Conservation (phyloP, 2,888 invertebrate species). For the Eucera pruinosa region DNA sequence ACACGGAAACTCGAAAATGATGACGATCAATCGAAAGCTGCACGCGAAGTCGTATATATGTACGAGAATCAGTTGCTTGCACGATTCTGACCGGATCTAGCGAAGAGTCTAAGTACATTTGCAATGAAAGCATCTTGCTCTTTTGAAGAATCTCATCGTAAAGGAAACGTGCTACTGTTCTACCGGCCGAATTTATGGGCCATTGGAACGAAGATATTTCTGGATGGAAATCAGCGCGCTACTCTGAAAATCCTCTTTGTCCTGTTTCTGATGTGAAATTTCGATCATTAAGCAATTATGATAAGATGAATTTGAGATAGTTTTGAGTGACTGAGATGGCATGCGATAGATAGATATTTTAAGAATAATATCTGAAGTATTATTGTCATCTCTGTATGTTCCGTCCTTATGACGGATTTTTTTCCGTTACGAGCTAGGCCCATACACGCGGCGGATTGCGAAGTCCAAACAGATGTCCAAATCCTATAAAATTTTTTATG, state of each 20-base stretch:
- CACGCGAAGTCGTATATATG: slow-evolving; percentile 46
- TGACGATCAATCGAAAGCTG: slow-evolving; percentile 41
- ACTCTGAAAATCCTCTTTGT: neutral
- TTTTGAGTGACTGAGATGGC: too few species aligned
- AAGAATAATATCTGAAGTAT: too few species aligned
- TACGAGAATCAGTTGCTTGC: slow-evolving; percentile 21
- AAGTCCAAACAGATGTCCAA: too few species aligned
- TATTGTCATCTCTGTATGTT: too few species aligned
- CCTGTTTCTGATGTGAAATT: neutral
- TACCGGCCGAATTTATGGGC: slow-evolving; percentile 11
- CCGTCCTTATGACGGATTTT: too few species aligned
- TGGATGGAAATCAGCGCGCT: neutral
- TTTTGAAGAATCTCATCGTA: neutral
- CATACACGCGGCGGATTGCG: too few species aligned
- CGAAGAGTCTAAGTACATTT: slow-evolving; percentile 9
- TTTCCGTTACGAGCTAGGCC: too few species aligned
- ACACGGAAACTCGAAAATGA: slow-evolving; percentile 55
- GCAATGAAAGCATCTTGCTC: slow-evolving; percentile 3
- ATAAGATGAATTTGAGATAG: neutral
- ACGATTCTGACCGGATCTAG: neutral
- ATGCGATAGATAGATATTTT: too few species aligned
- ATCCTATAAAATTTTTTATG: too few species aligned
- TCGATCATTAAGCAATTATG: neutral
- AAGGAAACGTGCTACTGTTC: slow-evolving; percentile 4
- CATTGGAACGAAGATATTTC: slow-evolving; percentile 7